phyloP scores from a whole-genome alignment of 92 coral and sea anemone genomes.

The Heliopora coerulea region DNA sequence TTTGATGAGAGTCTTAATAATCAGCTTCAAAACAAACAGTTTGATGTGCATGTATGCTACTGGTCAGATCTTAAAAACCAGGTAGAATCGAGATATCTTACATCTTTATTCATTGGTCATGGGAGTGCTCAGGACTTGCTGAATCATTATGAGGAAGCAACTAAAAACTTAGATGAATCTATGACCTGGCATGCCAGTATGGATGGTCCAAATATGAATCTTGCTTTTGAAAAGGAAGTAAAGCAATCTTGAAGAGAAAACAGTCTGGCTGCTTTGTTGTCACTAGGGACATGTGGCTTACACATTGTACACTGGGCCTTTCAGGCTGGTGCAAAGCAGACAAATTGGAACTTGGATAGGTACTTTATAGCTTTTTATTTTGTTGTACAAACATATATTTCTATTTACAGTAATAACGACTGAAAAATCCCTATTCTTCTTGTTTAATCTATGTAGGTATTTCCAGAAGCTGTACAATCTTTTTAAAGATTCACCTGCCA shows the following conservation, averaged over 20 bases:
- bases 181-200: constrained; percentile 51
- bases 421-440: background rate
- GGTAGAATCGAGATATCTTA: constrained; percentile 53
- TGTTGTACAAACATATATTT: too few species aligned
- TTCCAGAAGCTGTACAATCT: constrained; percentile 48
- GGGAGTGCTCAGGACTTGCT: constrained; percentile 52
- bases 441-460: constrained; percentile 17
- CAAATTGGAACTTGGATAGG: constrained; percentile 57
- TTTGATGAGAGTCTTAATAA: constrained; percentile 59
- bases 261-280: constrained; percentile 46
- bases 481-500: constrained; percentile 60
- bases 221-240: constrained; percentile 52
- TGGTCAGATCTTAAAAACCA: constrained; percentile 47
- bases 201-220: constrained; percentile 66
- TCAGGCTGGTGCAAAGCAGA: constrained; percentile 59
- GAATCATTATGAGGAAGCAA: constrained; percentile 52
- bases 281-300: constrained; percentile 64
- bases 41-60: constrained; percentile 53
- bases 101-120: constrained; percentile 57
- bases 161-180: constrained; percentile 40
- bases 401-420: too few species aligned
- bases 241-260: constrained; percentile 27
- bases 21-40: constrained; percentile 53
- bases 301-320: constrained; percentile 64
- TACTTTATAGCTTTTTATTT: too few species aligned